Conservation (phyloP, 2,888 invertebrate species). For the Margaritifera margaritifera region DNA sequence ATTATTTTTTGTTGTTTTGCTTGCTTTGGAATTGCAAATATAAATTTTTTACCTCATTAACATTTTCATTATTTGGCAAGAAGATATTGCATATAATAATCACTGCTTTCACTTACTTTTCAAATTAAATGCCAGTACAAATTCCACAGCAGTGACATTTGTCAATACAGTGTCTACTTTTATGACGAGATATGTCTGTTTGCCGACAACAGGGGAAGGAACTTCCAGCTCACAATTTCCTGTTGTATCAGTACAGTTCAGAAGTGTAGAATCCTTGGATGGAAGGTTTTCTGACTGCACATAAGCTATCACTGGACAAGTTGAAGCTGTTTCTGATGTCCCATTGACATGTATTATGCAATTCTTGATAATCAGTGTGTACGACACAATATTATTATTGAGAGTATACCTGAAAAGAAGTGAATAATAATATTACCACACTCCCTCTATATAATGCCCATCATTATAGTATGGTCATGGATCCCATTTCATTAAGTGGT, state of each 20-base stretch:
- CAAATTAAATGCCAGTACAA: conserved; percentile 26
- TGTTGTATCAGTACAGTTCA: conserved; percentile 13
- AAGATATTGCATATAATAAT: not conserved
- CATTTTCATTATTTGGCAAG: not conserved
- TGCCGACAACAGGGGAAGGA: conserved; percentile 28
- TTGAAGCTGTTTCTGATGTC: conserved; percentile 3
- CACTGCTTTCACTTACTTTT: conserved; percentile 21
- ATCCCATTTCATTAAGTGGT: too few relatives aligned
- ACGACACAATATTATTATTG: conserved; percentile 14
- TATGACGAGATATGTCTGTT: conserved; percentile 34
- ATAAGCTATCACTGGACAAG: conserved; percentile 38
- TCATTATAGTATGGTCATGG: too few relatives aligned
- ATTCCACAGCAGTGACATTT: conserved; percentile 26
- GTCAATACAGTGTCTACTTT: conserved; percentile 7
- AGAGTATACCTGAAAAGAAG: conserved; percentile 17
- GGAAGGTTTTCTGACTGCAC: conserved; percentile 30
- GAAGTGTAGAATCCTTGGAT: not conserved
- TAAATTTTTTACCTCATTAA: too few relatives aligned
- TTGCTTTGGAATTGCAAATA: too few relatives aligned
- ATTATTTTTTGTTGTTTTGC: too few relatives aligned
- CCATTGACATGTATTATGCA: not conserved
- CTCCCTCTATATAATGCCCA: too few relatives aligned
- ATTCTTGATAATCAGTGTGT: conserved; percentile 6
- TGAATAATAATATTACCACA: not conserved
- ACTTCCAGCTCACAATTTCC: conserved; percentile 23